These are phyloP conservation scores for Anaspis maculata DNA, from an alignment of 2,888 invertebrate genomes.

Conservation along the genomic window DNA sequence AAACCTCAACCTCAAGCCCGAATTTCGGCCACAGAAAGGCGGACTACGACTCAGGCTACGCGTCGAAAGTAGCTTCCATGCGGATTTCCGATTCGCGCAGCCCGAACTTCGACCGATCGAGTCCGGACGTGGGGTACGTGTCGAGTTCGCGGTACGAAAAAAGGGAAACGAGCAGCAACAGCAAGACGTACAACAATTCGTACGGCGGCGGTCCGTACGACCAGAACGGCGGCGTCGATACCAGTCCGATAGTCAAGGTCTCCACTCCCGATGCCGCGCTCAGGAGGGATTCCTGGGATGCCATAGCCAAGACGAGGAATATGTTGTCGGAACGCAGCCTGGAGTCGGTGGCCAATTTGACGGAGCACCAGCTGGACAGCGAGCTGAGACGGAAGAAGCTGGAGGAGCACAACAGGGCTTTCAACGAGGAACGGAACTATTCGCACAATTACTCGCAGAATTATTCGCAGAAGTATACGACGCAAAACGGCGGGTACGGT, in stretches of 20 bases:
- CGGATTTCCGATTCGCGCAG: slow-evolving; percentile 30
- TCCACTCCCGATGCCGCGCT: slow-evolving; percentile 51
- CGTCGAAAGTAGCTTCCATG: slow-evolving; percentile 35
- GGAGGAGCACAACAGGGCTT: slow-evolving; percentile 28
- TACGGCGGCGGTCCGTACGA: slow-evolving; percentile 6
- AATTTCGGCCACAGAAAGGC: slow-evolving; percentile 29
- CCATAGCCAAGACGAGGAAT: slow-evolving; percentile 70
- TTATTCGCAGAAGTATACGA: slow-evolving; percentile 32
- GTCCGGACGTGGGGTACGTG: slow-evolving; percentile 28
- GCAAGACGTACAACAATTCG: slow-evolving; percentile 24
- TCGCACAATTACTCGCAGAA: slow-evolving; percentile 26
- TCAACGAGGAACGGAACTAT: slow-evolving; percentile 24
- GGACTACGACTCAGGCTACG: slow-evolving; percentile 29
- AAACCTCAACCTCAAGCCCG: slow-evolving; percentile 33
- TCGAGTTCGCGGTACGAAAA: slow-evolving; percentile 30
- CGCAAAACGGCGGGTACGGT: slow-evolving; percentile 20
- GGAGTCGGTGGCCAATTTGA: slow-evolving; percentile 61
- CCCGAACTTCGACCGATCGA: slow-evolving; percentile 33
- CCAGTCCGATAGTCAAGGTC: slow-evolving; percentile 51
- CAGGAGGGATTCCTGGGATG: slow-evolving; percentile 74
- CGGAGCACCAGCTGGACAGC: slow-evolving; percentile 51
- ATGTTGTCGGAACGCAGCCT: slow-evolving; percentile 62
- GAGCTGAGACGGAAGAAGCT: slow-evolving; percentile 30
- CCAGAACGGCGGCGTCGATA: slow-evolving; percentile 40
- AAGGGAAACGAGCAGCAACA: slow-evolving; percentile 30